Evolutionary conservation across 2,888 invertebrate genomes (phyloP).

Genomic region (Hoplodrina blanda): DNA sequence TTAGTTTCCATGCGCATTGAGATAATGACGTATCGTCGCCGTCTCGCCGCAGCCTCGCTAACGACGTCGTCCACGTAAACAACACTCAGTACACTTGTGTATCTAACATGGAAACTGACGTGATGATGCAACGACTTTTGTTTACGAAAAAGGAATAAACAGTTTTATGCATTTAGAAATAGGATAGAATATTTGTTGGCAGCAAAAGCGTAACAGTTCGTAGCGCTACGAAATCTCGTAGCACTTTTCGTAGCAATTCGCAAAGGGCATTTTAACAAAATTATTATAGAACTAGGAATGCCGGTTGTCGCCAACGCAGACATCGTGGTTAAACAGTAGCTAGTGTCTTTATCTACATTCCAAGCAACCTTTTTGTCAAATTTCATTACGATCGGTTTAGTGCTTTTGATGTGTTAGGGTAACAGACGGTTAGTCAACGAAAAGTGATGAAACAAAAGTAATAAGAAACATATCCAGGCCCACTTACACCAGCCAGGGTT

Average conservation of each 20-base stretch:
- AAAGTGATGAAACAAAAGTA: conserved; percentile 32
- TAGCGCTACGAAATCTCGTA: conserved; percentile 46
- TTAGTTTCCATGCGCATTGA: conserved; percentile 1
- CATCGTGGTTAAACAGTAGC: no score
- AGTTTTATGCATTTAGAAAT: not conserved
- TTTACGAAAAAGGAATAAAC: not conserved
- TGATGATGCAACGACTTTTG: conserved; percentile 8
- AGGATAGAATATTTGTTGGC: not conserved
- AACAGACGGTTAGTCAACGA: not conserved
- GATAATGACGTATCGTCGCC: conserved; percentile 52
- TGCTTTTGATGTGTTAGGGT: no score
- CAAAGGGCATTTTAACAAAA: no score
- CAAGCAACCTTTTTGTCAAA: no score
- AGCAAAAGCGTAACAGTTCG: conserved; percentile 9
- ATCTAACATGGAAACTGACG: conserved; percentile 47
- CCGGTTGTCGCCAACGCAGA: no score
- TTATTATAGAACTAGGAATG: no score
- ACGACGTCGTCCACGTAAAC: conserved; percentile 55
- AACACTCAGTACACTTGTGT: conserved; percentile 36
- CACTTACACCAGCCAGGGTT: no score
- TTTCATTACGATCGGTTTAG: no score
- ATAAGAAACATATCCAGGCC: conserved; percentile 17
- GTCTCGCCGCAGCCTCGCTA: conserved; percentile 53
- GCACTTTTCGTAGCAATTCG: conserved; percentile 22
- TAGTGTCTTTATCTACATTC: no score